Evolutionary conservation across 2,888 invertebrate genomes (phyloP).

Genomic region (Druceiella hillmani): DNA sequence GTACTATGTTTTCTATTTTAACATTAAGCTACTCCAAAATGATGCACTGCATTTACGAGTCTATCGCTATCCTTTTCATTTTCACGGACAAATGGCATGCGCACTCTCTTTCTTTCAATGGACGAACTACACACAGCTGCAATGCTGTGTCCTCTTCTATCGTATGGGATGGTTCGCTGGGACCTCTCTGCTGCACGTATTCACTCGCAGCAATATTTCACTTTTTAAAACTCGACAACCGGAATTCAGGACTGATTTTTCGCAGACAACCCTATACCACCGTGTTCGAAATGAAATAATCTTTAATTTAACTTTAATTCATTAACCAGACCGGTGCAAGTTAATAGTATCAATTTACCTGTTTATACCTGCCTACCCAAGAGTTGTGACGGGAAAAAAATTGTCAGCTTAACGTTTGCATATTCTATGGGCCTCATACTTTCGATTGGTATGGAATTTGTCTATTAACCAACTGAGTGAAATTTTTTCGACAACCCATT

Average conservation of each 20-base stretch:
- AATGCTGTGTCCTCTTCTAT: constrained; percentile 12
- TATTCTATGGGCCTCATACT: too few relatives aligned
- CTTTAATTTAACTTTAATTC: constrained; percentile 16
- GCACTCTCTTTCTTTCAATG: constrained; percentile 15
- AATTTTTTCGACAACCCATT: too few relatives aligned
- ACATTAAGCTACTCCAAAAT: constrained; percentile 14
- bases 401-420: too few relatives aligned
- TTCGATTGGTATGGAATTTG: too few relatives aligned
- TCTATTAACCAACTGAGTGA: too few relatives aligned
- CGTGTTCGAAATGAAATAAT: constrained; percentile 16
- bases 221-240: constrained; percentile 18
- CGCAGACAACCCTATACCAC: constrained; percentile 15
- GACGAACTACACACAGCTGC: constrained; percentile 11
- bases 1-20: constrained; percentile 4
- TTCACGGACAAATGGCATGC: constrained; percentile 13
- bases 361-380: too few relatives aligned
- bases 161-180: constrained; percentile 15
- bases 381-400: too few relatives aligned
- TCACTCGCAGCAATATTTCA: constrained; percentile 17
- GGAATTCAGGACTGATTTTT: constrained; percentile 18
- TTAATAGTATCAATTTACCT: too few relatives aligned
- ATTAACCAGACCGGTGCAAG: constrained; percentile 15
- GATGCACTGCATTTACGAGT: constrained; percentile 11
- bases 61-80: constrained; percentile 16
- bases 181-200: constrained; percentile 13